phyloP scores from a whole-genome alignment of 2,797 vertebrate species.

The Microctenopoma stevenorrisi region DNA sequence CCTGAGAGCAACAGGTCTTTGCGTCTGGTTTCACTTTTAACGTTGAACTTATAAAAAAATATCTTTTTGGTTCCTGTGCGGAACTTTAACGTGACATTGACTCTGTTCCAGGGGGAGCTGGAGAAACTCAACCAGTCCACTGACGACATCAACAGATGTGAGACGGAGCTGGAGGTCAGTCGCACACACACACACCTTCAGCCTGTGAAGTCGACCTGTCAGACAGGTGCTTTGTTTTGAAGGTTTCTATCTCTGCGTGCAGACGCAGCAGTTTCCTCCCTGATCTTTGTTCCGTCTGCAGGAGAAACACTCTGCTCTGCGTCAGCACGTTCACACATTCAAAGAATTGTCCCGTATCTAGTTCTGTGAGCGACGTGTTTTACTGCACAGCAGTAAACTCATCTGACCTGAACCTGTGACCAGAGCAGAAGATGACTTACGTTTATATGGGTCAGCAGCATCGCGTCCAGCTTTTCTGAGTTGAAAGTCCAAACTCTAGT shows the following conservation, averaged over 20 bases:
- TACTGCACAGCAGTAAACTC: constrained; percentile 9
- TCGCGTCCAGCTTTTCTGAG: constrained; percentile 16
- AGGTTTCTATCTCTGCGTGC: not conserved
- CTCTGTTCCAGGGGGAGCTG: constrained; percentile 88
- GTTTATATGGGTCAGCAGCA: constrained; percentile 35
- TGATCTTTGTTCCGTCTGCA: constrained; percentile 38
- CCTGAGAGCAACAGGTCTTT: no score
- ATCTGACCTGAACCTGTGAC: not conserved
- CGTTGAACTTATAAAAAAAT: no score
- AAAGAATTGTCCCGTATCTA: not conserved
- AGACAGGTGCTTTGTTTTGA: not conserved
- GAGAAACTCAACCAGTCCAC: constrained; percentile 85
- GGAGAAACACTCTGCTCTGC: not conserved
- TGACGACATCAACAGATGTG: not conserved
- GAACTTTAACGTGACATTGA: not conserved
- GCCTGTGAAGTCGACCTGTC: not conserved
- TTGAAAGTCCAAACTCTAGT: constrained; percentile 37
- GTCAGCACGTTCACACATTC: constrained; percentile 24
- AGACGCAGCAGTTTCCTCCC: not conserved
- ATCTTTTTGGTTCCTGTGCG: no score
- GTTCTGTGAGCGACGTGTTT: not conserved
- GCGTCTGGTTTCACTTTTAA: no score
- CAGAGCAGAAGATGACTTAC: constrained; percentile 12
- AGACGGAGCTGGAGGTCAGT: not conserved
- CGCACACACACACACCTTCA: not conserved